Evolutionary conservation across 2,888 invertebrate species (phyloP).

Genomic region (Himalopsyche japonica): DNA sequence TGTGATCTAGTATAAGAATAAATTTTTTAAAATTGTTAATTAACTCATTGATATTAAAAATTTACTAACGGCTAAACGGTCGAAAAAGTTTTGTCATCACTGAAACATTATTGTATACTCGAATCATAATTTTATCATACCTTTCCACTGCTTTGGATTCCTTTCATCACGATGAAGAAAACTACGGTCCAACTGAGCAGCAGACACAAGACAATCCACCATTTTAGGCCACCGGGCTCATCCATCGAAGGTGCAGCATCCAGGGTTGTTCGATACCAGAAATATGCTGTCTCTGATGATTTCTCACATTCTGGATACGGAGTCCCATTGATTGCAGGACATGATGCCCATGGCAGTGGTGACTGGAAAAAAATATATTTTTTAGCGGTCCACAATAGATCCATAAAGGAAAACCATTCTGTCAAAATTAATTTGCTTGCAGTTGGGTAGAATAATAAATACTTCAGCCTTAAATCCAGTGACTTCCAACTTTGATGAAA

Average conservation of each 20-base stretch:
- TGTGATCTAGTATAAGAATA: no score
- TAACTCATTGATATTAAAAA: no score
- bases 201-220: conserved; percentile 92
- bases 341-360: conserved; percentile 82
- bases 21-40: no score
- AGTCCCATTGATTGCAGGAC: conserved; percentile 73
- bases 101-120: no score
- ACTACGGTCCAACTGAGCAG: conserved; percentile 88
- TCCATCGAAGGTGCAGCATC: conserved; percentile 87
- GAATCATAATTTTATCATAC: conserved; percentile 51
- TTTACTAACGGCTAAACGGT: no score
- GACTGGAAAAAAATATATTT: conserved; percentile 57
- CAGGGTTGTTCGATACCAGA: conserved; percentile 88
- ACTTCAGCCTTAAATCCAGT: no score
- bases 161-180: conserved; percentile 95
- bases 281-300: conserved; percentile 88
- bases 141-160: conserved; percentile 95
- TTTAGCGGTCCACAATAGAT: background rate
- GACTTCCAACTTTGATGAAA: no score
- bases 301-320: conserved; percentile 75
- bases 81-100: no score
- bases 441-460: no score
- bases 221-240: conserved; percentile 80
- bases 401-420: no score
- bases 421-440: no score